Evolutionary conservation across 2,888 invertebrate genomes (phyloP), one percentile per base, ranked within the genome.

Genomic region (Lycophotia porphyrea): DNA sequence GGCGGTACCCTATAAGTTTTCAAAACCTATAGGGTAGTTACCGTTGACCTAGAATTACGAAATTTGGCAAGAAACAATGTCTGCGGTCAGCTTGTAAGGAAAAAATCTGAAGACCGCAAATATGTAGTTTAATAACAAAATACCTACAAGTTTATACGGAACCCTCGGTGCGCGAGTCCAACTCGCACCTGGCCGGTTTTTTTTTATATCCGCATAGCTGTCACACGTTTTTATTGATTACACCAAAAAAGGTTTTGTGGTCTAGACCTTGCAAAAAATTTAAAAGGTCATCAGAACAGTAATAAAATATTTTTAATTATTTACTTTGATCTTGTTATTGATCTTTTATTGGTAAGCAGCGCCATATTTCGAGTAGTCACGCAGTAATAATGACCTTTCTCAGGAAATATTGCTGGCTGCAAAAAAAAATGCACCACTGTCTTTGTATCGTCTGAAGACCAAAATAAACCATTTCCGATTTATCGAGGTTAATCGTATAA

Each of bases 401-500:
- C 63, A 58, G 44, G 34, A 60, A 47, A 60, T 44, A 39, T 24
- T 39, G n/a, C 21, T 49, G 21, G 18, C 18, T 5, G 27, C 49
- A n/a, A 66, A 71, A 63, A 66, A 70, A 58, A 49, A 58, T 24
- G 13, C 21, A 15, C 36, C 9, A n/a, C 21, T 42, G 68, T 49
- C 42, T 15, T 67, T 61, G 60, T 55, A 60, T 67, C 49, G 61
- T 52, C 34, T 39, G 72, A 70, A 68, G 61, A 74, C 49, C 52
- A 78, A 84, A 71, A 72, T 73, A 75, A 52, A 58, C n/a, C 21
- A 74, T 76, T 82, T 80, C 72, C 84, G 64, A 80, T 73, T 52
- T 15, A 65, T 55, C 64, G 39, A 77, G 84, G 82, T 39, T 65
- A 71, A 67, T 68, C 21, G 39, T 61, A n/a, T 60, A 39, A 34